Conservation (phyloP, 2,888 invertebrate genomes). For the Drosophila macrospina region DNA sequence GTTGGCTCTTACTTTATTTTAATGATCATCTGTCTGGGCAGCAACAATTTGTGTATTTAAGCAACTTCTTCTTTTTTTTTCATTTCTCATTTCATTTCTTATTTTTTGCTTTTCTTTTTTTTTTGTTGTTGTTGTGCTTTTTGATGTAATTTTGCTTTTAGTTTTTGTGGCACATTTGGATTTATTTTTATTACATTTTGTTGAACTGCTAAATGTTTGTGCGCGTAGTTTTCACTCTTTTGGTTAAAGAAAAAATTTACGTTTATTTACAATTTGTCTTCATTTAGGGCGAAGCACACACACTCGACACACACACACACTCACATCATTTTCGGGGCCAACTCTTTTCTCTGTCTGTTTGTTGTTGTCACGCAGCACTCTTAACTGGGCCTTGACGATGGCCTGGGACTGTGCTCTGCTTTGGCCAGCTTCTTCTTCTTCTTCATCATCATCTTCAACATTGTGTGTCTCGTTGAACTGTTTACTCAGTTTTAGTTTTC, state of each 20-base stretch:
- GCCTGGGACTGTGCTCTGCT: not conserved
- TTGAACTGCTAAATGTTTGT: constrained; percentile 61
- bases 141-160: constrained; percentile 65
- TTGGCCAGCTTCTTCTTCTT: constrained; percentile 8
- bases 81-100: constrained; percentile 12
- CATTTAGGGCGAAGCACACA: constrained; percentile 66
- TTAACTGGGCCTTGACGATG: constrained; percentile 77
- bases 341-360: constrained; percentile 41
- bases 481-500: constrained; percentile 32
- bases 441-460: constrained; percentile 6
- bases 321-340: constrained; percentile 52
- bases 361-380: constrained; percentile 60
- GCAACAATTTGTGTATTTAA: constrained; percentile 19
- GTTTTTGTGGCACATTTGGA: constrained; percentile 43
- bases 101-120: constrained; percentile 20
- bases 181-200: constrained; percentile 47
- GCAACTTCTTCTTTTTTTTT: constrained; percentile 15
- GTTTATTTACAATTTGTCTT: constrained; percentile 79
- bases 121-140: constrained; percentile 19
- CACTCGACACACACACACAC: no score
- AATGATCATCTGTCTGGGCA: constrained; percentile 54
- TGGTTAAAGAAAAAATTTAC: constrained; percentile 57
- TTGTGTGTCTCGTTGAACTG: constrained; percentile 17
- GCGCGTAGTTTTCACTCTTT: constrained; percentile 70
- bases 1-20: constrained; percentile 10